Evolutionary conservation across 2,888 invertebrate genomes (phyloP).

Genomic region (Archaeoteleia sp.): DNA sequence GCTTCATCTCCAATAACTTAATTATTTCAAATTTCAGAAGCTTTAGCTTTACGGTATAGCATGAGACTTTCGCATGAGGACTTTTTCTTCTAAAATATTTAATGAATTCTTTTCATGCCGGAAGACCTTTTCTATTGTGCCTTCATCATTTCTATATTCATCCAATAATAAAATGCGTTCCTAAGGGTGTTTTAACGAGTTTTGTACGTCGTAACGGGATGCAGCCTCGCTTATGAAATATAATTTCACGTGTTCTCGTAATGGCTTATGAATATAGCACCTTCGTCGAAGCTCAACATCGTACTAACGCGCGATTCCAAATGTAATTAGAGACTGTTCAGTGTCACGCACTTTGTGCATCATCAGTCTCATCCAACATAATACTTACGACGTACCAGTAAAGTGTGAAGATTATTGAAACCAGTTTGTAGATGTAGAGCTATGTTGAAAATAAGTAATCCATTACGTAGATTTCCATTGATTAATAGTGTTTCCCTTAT

Average conservation of each 20-base stretch:
- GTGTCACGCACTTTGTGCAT: constrained; percentile 18
- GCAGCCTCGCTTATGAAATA: not conserved
- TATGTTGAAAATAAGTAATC: not conserved
- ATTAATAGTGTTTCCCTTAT: not conserved
- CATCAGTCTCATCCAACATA: too few species aligned
- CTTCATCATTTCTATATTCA: too few species aligned
- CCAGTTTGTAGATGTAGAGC: constrained; percentile 26
- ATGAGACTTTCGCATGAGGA: too few species aligned
- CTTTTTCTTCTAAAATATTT: too few species aligned
- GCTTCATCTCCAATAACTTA: too few species aligned
- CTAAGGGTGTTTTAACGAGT: not conserved
- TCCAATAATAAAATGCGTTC: too few species aligned
- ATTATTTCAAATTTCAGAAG: too few species aligned
- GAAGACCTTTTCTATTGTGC: too few species aligned
- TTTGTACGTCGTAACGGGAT: not conserved
- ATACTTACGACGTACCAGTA: constrained; percentile 4
- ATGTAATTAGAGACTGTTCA: constrained; percentile 52
- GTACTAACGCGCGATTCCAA: constrained; percentile 2
- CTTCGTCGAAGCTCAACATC: not conserved
- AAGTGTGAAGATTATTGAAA: constrained; percentile 54
- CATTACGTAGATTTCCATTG: not conserved
- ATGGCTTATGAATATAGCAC: not conserved
- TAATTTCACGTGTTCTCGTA: constrained; percentile 1
- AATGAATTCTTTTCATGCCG: too few species aligned
- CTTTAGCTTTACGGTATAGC: too few species aligned